Conservation (phyloP, 2,113 vertebrate genomes). For the Anthoscopus minutus region DNA sequence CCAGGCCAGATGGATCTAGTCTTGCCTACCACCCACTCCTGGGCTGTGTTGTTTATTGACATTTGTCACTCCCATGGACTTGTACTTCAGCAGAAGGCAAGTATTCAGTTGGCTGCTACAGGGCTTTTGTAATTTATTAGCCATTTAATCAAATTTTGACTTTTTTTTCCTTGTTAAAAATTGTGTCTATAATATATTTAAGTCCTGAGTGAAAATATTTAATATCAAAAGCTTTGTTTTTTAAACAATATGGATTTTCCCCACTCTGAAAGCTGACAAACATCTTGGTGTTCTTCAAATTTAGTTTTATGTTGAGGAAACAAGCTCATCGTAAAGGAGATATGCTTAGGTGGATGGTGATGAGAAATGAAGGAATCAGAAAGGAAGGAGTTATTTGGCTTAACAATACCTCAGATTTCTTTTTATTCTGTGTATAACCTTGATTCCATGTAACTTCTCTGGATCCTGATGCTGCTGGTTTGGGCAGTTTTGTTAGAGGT, state of each 20-base stretch:
- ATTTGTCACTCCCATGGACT: not conserved
- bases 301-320: not conserved
- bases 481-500: not conserved
- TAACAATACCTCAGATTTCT: not conserved
- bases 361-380: not conserved
- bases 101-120: not conserved
- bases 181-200: not conserved
- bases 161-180: not conserved
- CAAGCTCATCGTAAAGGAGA: not conserved
- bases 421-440: not conserved
- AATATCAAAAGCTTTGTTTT: not conserved
- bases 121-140: not conserved
- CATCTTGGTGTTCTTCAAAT: not conserved
- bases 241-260: not conserved
- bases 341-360: not conserved
- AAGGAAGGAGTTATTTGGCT: not conserved
- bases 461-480: not conserved
- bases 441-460: not conserved
- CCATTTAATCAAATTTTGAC: not conserved
- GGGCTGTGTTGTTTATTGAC: not conserved
- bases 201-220: not conserved
- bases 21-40: not conserved
- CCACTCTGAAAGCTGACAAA: not conserved
- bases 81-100: not conserved
- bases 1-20: slow-evolving; percentile 19